A percentile compares a stretch with the other conserved stretches of the same genome.
Conservation (phyloP, 2,888 invertebrate species). For the Exephanes ischioxanthus region DNA sequence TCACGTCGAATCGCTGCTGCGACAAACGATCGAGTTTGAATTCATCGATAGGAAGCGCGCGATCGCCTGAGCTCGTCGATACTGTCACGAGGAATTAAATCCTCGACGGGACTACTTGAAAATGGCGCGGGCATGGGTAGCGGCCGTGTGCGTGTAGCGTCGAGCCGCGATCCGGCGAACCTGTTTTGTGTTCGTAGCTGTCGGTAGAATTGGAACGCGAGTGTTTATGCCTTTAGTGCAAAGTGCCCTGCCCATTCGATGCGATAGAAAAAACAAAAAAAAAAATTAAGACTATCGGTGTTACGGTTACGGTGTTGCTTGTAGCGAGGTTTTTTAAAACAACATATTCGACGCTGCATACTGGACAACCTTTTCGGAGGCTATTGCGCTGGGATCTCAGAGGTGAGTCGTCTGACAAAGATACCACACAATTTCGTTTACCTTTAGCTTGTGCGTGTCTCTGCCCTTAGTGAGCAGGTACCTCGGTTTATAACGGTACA, state of each 20-base stretch:
- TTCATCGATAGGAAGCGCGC: neutral
- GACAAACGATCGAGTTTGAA: slow-evolving; percentile 13
- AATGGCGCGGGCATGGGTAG: slow-evolving; percentile 75
- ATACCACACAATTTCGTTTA: slow-evolving; percentile 46
- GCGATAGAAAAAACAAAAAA: slow-evolving; percentile 49
- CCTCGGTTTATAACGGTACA: slow-evolving; percentile 24
- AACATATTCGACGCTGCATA: neutral
- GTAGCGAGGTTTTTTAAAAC: slow-evolving; percentile 3
- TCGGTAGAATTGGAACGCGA: slow-evolving; percentile 78
- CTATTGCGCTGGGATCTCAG: slow-evolving; percentile 60
- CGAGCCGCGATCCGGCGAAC: slow-evolving; percentile 77
- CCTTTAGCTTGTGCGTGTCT: slow-evolving; percentile 32
- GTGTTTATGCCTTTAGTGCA: slow-evolving; percentile 77
- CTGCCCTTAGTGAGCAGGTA: slow-evolving; percentile 10
- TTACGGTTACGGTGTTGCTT: slow-evolving; percentile 43
- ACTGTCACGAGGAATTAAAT: slow-evolving; percentile 10
- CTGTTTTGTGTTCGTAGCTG: slow-evolving; percentile 77
- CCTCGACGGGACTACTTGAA: slow-evolving; percentile 77
- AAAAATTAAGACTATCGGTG: slow-evolving; percentile 17
- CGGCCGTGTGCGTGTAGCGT: slow-evolving; percentile 74
- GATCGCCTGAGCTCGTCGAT: neutral
- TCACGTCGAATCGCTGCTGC: neutral
- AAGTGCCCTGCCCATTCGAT: slow-evolving; percentile 69
- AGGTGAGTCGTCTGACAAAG: slow-evolving; percentile 64
- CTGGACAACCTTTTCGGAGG: slow-evolving; percentile 33